Evolutionary conservation across 2,113 vertebrate species (phyloP).

Genomic region (Gambusia holbrooki): DNA sequence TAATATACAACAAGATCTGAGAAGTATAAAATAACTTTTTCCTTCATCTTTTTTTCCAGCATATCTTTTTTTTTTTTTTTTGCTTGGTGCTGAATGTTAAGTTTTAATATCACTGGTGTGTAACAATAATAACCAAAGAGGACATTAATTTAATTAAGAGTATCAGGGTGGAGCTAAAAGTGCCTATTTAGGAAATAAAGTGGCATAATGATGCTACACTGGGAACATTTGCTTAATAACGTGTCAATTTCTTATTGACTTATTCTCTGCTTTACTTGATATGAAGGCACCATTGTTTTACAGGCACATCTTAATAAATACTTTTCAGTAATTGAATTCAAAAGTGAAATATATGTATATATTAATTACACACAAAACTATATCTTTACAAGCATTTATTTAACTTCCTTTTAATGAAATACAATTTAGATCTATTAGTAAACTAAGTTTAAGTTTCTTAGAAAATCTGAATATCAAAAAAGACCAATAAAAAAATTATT

Average conservation of each 20-base stretch:
- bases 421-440: neutral
- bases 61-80: neutral
- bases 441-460: neutral
- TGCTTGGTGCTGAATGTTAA: conserved; percentile 21
- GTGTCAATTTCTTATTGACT: conserved; percentile 45
- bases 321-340: neutral
- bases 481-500: neutral
- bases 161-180: conserved; percentile 38
- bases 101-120: conserved; percentile 7
- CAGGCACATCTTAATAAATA: conserved; percentile 1
- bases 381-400: neutral
- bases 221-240: conserved; percentile 41
- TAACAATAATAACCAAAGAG: conserved; percentile 29
- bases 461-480: neutral
- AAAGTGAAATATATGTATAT: neutral
- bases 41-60: neutral
- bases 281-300: conserved; percentile 67
- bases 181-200: conserved; percentile 53
- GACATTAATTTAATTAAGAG: conserved; percentile 19
- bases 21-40: conserved; percentile 12
- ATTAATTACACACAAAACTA: neutral
- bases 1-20: conserved; percentile 42
- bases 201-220: conserved; percentile 68
- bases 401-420: neutral
- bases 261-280: conserved; percentile 60